A percentile compares a stretch with the other conserved stretches of the same genome.
Evolutionary conservation across 1,140 invertebrate species (phyloP).

Genomic region (Trachymyrmex cornetzi): DNA sequence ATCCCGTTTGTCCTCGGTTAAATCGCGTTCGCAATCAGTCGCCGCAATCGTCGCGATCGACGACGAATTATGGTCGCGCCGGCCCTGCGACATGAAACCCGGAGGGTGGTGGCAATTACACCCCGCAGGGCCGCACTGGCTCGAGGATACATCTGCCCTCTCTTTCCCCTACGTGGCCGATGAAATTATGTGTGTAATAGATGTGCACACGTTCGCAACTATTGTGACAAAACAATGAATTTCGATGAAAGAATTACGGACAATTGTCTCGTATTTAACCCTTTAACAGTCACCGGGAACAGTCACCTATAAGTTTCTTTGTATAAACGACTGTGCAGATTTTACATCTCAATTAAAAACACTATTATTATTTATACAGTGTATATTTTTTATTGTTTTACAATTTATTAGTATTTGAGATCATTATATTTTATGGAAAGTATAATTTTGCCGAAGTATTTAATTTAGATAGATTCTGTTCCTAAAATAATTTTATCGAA

Average conservation of each 20-base stretch:
- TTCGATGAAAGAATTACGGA: conserved; percentile 33
- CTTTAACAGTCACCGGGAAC: not conserved
- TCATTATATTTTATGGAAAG: too few relatives aligned
- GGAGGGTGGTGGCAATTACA: conserved; percentile 55
- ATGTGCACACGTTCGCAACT: conserved; percentile 29
- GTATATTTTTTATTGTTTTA: too few relatives aligned
- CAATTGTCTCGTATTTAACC: conserved; percentile 52
- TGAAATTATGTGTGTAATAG: conserved; percentile 59
- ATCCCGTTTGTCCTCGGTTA: conserved; percentile 69
- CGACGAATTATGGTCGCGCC: conserved; percentile 76
- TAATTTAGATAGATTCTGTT: too few relatives aligned
- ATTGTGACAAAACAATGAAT: conserved; percentile 34
- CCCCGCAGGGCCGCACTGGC: conserved; percentile 43
- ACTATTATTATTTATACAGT: too few relatives aligned
- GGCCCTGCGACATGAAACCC: conserved; percentile 67
- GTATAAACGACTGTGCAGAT: too few relatives aligned
- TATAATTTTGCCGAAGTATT: too few relatives aligned
- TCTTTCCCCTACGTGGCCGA: conserved; percentile 13
- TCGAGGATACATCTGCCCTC: conserved; percentile 48
- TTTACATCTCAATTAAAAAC: too few relatives aligned
- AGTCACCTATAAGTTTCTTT: too few relatives aligned
- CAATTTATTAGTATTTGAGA: too few relatives aligned
- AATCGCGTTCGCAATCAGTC: conserved; percentile 75
- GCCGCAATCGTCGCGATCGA: conserved; percentile 70
- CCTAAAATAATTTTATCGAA: too few relatives aligned